These are phyloP conservation scores for Trematocara unimaculatum DNA, from an alignment of 2,113 vertebrate species.

Conservation along the genomic window DNA sequence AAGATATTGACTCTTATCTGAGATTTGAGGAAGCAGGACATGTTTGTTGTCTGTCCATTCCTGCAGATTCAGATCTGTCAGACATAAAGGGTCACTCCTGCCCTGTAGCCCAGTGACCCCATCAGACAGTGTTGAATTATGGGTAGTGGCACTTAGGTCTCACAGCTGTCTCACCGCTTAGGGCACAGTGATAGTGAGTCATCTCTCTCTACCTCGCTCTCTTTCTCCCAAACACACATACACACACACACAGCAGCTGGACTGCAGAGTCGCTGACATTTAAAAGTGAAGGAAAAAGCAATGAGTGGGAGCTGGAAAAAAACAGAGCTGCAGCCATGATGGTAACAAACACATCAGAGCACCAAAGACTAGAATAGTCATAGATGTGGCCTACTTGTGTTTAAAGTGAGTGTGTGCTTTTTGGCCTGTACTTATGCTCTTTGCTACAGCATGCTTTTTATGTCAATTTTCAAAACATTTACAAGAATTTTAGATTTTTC, in stretches of 20 bases:
- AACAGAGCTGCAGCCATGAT: not conserved
- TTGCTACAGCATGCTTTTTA: not conserved
- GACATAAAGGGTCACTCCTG: constrained; percentile 24
- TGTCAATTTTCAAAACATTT: not conserved
- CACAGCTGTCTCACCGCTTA: constrained; percentile 29
- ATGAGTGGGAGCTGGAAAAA: not conserved
- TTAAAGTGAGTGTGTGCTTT: not conserved
- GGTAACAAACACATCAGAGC: not conserved
- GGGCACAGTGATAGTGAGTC: constrained; percentile 48
- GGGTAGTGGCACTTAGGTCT: constrained; percentile 52
- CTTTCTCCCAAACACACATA: not conserved
- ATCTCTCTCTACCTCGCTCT: not conserved
- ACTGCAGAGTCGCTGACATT: constrained; percentile 55
- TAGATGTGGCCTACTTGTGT: not conserved
- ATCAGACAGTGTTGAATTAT: constrained; percentile 55
- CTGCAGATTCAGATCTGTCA: constrained; percentile 7
- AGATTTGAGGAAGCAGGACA: not conserved
- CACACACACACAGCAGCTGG: not conserved
- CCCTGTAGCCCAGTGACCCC: constrained; percentile 36
- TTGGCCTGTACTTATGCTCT: not conserved
- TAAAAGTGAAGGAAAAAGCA: not conserved
- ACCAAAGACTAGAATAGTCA: not conserved
- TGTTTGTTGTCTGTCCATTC: not conserved
- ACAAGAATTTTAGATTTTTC: not conserved
- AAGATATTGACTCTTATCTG: not conserved